Base-by-base conservation (phyloP, 1,140 invertebrate species). In the Zaprionus tsacasi region DNA sequence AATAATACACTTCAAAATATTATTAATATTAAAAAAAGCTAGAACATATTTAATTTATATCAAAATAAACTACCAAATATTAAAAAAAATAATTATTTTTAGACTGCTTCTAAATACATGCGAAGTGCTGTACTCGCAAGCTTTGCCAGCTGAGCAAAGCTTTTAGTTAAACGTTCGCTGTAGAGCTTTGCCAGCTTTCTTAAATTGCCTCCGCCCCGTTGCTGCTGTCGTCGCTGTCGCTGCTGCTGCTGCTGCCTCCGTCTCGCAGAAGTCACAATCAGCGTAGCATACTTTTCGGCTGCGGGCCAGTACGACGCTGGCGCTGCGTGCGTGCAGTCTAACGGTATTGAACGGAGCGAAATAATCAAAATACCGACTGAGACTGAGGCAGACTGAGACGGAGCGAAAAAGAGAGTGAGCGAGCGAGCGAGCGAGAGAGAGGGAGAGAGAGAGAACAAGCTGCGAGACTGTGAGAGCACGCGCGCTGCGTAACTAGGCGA, bases 321-420 rank as follows among this genome's bases (percentile, higher is more conserved):
- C 85, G 85, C 85, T 89, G 86, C 86, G 86, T 89, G 85, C 86
- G 85, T 89, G 81, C 85, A 79, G 85, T 88, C 75, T 79, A 85
- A 80, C 78, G 74, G 70, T 72, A 74, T 78, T 75, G 35, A 75
- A 38, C 70, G 65, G 54, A 55, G 56, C 68, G 15, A 71, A 25
- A 66, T n/a, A 38, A 67, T 45, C 61, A 30, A 66, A 59, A 70
- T 76, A 67, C 58, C 45, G 66, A 50, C 35, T 61, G 48, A 40
- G 45, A 45, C 10, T 60, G 38, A 17, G 52, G 50, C 67, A 43
- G 66, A 35, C 52, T 17, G 65, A 15, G 10, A 21, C 10, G 36
- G 25, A 17, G 17, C 21, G 27, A 36, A 27, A 50, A 70, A 75
- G 21, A 15, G 64, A 60, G 50, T 38, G 58, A 77, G 75, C 45